Evolutionary conservation across 2,797 vertebrate genomes (phyloP).

Genomic region (Pseudochirops corinnae): DNA sequence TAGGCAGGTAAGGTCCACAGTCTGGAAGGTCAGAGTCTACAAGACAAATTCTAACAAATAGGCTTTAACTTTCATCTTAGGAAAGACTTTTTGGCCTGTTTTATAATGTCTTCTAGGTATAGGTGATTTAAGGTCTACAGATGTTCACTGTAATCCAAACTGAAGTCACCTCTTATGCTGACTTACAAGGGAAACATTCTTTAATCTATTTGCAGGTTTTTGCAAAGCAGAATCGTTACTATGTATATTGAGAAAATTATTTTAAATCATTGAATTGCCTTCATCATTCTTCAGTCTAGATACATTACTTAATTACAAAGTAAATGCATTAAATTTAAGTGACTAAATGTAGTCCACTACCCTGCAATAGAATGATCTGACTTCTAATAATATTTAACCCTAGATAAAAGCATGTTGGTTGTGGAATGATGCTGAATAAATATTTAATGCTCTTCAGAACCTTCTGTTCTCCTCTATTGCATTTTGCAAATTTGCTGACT

Average conservation of each 20-base stretch:
- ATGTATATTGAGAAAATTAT: neutral
- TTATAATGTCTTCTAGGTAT: neutral
- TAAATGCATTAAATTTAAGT: neutral
- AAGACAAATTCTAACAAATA: neutral
- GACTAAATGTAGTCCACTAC: neutral
- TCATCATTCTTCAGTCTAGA: neutral
- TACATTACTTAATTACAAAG: neutral
- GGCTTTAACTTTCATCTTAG: neutral
- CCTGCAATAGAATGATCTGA: neutral
- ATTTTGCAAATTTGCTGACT: neutral
- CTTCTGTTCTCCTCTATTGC: neutral
- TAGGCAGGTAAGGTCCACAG: neutral
- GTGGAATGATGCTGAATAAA: slow-evolving; percentile 6
- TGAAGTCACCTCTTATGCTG: neutral
- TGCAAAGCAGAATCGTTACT: neutral
- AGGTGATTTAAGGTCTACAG: neutral
- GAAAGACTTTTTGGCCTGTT: neutral
- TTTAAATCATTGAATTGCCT: neutral
- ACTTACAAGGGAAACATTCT: neutral
- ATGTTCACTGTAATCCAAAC: neutral
- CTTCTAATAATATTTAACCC: neutral
- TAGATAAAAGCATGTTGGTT: neutral
- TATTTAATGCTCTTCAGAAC: slow-evolving; percentile 13
- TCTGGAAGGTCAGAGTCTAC: neutral
- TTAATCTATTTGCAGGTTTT: neutral